Percentiles rank a stretch among this genome's conserved stretches.
These are phyloP conservation scores for Brachionus plicatilis DNA, from an alignment of 1,140 invertebrate species.

Conservation along the genomic window DNA sequence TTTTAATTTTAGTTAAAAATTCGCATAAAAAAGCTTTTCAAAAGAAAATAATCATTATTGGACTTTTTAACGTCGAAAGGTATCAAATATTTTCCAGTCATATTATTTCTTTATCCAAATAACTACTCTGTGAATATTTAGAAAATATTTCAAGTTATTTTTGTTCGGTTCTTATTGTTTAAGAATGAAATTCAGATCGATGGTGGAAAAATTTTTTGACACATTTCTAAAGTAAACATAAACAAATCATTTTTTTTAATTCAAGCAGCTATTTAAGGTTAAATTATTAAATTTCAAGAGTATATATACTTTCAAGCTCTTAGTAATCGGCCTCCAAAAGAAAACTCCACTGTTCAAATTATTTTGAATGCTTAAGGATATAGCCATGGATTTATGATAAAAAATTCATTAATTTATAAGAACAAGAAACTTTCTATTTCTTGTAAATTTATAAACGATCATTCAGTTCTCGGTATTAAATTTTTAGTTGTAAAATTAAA, in stretches of 20 bases:
- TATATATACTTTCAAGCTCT: neutral
- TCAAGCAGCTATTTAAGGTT: neutral
- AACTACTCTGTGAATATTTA: neutral
- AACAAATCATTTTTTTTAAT: neutral
- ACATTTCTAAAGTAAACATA: neutral
- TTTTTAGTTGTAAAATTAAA: too few species aligned
- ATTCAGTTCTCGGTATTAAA: too few species aligned
- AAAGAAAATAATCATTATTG: neutral
- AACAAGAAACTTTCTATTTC: too few species aligned
- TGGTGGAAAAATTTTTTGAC: neutral
- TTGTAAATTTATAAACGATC: too few species aligned
- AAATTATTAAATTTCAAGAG: neutral
- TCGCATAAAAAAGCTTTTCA: neutral
- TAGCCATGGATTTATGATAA: too few species aligned
- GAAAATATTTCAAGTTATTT: neutral
- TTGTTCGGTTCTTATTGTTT: neutral
- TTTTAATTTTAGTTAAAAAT: neutral
- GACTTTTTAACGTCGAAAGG: neutral
- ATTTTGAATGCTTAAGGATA: too few species aligned
- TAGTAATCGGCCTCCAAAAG: neutral
- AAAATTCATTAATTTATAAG: too few species aligned
- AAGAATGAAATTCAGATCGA: neutral
- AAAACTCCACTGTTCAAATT: neutral
- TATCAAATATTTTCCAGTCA: neutral
- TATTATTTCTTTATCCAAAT: neutral